phyloP scores from a whole-genome alignment of 2,888 invertebrate species.

The Hydroisotoma schaefferi region DNA sequence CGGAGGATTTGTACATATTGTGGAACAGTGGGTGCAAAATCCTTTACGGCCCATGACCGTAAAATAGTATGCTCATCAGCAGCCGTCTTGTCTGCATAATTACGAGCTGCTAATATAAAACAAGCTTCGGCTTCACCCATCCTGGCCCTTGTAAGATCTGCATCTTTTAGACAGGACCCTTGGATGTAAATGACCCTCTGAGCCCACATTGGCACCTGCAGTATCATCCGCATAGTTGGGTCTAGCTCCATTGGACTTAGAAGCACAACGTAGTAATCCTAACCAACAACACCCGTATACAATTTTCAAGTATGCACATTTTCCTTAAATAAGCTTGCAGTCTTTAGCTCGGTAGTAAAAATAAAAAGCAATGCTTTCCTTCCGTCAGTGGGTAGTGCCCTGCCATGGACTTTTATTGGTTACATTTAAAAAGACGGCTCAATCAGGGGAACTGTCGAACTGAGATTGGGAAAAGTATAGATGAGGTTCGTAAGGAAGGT shows the following conservation, averaged over 20 bases:
- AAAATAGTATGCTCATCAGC: constrained; percentile 76
- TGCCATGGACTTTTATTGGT: too few species aligned
- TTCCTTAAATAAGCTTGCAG: too few species aligned
- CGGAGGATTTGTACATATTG: constrained; percentile 98
- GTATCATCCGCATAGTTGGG: constrained; percentile 95
- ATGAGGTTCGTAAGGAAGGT: too few species aligned
- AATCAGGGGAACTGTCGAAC: too few species aligned
- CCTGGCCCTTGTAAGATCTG: constrained; percentile 86
- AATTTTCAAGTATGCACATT: too few species aligned
- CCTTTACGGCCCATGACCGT: constrained; percentile 96
- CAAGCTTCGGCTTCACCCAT: constrained; percentile 68
- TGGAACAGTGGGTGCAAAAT: constrained; percentile 81
- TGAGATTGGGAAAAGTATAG: too few species aligned
- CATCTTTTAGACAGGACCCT: constrained; percentile 94
- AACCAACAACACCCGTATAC: too few species aligned
- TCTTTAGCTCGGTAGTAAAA: too few species aligned
- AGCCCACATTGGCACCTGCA: constrained; percentile 68
- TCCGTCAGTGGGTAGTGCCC: too few species aligned
- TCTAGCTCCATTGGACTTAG: constrained; percentile 96
- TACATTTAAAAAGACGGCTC: too few species aligned
- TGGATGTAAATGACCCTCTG: constrained; percentile 66
- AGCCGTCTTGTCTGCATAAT: constrained; percentile 92
- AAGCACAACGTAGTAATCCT: constrained; percentile 92
- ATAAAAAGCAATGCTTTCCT: constrained; percentile 7
- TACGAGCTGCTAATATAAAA: constrained; percentile 91